Conservation (phyloP, 2,113 vertebrate genomes). For the Daubentonia madagascariensis region DNA sequence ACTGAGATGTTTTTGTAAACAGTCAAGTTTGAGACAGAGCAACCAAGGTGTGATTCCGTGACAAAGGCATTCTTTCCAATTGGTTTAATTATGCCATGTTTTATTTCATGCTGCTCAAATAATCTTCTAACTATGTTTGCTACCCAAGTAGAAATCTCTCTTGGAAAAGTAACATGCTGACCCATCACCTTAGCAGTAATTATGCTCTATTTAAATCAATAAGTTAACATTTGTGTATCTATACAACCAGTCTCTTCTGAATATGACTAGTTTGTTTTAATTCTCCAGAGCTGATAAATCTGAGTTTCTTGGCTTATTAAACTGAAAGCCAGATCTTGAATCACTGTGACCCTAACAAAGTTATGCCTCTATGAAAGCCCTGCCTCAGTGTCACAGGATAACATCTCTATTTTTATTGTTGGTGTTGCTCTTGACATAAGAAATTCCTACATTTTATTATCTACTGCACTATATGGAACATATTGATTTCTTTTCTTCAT, state of each 20-base stretch:
- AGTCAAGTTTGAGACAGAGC: neutral
- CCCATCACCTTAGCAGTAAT: neutral
- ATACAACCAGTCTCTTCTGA: neutral
- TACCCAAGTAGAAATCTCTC: neutral
- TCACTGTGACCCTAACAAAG: neutral
- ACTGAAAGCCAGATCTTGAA: neutral
- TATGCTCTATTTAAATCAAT: neutral
- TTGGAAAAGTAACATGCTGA: neutral
- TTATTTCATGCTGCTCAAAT: neutral
- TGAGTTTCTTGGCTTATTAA: neutral
- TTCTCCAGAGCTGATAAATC: neutral
- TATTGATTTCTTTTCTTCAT: neutral
- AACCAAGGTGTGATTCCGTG: neutral
- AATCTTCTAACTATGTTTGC: neutral
- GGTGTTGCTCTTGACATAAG: neutral
- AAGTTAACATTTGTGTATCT: neutral
- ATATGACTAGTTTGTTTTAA: neutral
- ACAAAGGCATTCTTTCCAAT: neutral
- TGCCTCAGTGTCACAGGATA: neutral
- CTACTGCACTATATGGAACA: neutral
- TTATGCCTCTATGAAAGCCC: neutral
- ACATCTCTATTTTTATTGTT: neutral
- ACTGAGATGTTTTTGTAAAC: neutral
- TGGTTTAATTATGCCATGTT: neutral
- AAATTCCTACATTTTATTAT: neutral